Conservation (phyloP, 1,140 invertebrate species). For the Galendromus occidentalis region DNA sequence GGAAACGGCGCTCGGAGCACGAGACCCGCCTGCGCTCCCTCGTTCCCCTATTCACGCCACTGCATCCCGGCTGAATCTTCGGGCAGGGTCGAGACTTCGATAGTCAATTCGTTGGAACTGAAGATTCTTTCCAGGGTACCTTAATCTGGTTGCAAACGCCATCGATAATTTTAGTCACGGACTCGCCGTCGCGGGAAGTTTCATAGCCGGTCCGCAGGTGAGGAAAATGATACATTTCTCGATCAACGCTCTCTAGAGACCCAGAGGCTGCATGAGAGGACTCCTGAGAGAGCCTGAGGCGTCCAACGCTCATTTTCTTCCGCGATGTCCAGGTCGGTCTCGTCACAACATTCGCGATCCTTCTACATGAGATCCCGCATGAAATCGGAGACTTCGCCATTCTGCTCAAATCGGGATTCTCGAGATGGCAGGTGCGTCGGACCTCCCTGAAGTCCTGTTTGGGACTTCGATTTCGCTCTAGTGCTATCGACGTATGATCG, state of each 20-base stretch:
- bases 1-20: no score
- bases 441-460: neutral
- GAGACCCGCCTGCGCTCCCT: no score
- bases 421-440: constrained; percentile 46
- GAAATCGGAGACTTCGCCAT: constrained; percentile 96
- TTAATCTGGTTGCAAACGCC: constrained; percentile 82
- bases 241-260: neutral
- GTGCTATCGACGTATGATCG: no score
- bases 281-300: neutral
- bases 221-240: no score
- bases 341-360: constrained; percentile 77
- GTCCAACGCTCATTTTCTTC: constrained; percentile 33
- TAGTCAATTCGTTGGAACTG: no score
- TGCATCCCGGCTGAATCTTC: no score
- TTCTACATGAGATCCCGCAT: constrained; percentile 92
- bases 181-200: constrained; percentile 80
- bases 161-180: constrained; percentile 97
- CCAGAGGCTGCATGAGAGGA: no score
- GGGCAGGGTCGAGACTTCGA: no score
- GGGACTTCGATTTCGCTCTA: no score
- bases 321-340: constrained; percentile 61
- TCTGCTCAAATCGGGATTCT: constrained; percentile 63
- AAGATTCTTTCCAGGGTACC: constrained; percentile 49
- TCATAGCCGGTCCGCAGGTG: constrained; percentile 45
- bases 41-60: no score